Evolutionary conservation across 2,113 vertebrate genomes (phyloP).

Genomic region (Trichechus manatus): DNA sequence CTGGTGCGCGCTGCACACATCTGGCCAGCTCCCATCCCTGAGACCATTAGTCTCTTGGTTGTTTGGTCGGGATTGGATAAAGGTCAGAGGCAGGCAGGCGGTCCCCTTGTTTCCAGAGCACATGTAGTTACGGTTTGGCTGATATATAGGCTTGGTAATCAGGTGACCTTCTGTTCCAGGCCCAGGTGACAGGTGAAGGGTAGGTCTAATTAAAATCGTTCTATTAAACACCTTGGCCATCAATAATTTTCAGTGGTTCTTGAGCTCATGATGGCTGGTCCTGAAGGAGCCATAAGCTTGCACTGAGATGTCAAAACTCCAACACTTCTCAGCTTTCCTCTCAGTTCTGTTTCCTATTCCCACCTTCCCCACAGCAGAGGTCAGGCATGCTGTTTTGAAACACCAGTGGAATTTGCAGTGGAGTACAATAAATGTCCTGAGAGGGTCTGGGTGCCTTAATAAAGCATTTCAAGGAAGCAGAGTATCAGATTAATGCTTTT

Average conservation of each 20-base stretch:
- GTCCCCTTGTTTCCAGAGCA: not conserved
- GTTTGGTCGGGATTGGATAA: not conserved
- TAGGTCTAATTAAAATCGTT: conserved; percentile 59
- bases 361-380: conserved; percentile 77
- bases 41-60: not conserved
- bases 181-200: conserved; percentile 51
- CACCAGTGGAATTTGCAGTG: conserved; percentile 66
- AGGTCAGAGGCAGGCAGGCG: not conserved
- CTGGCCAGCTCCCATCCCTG: accelerated
- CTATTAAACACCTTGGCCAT: not conserved
- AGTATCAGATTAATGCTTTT: conserved; percentile 87
- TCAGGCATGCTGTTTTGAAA: conserved; percentile 80
- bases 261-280: conserved; percentile 64
- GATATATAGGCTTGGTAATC: conserved; percentile 25
- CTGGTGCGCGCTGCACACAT: accelerated
- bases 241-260: conserved; percentile 31
- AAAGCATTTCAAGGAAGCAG: conserved; percentile 86
- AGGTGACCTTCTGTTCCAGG: not conserved
- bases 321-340: conserved; percentile 72
- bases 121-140: not conserved
- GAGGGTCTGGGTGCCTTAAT: conserved; percentile 81
- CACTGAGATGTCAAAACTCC: conserved; percentile 70
- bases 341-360: conserved; percentile 55
- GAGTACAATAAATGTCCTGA: conserved; percentile 80
- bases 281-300: conserved; percentile 48